These are phyloP conservation scores for Phalanger gymnotis DNA, from an alignment of 2,797 vertebrate species.

Conservation along the genomic window DNA sequence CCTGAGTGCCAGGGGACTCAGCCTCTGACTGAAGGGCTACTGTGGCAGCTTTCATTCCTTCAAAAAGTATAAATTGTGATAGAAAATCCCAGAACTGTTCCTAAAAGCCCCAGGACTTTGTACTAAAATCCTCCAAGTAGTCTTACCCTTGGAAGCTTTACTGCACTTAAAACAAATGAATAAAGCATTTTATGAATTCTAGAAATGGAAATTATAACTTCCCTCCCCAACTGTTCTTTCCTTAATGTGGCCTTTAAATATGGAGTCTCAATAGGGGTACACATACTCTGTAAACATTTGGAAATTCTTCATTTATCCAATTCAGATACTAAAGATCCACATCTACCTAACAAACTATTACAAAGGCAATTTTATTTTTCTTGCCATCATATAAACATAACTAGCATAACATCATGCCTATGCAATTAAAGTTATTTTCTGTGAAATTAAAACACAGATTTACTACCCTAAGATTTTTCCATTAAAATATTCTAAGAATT, in stretches of 20 bases:
- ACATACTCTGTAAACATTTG: background rate
- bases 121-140: fast-evolving
- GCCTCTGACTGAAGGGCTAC: background rate
- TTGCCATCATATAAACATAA: background rate
- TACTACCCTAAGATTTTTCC: background rate
- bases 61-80: background rate
- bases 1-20: background rate
- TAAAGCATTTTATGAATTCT: background rate
- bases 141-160: fast-evolving
- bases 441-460: constrained; percentile 52
- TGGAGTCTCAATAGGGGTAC: background rate
- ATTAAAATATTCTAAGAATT: constrained; percentile 27
- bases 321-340: background rate
- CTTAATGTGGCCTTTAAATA: fast-evolving
- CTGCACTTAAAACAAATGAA: background rate
- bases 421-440: constrained; percentile 43
- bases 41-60: background rate
- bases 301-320: background rate
- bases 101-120: background rate
- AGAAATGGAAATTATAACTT: fast-evolving
- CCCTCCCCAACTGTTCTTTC: no score
- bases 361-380: constrained; percentile 14
- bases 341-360: background rate
- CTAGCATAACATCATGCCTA: background rate
- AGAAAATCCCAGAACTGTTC: background rate